Conservation (phyloP, 2,113 vertebrate genomes). For the Varanus salvator region DNA sequence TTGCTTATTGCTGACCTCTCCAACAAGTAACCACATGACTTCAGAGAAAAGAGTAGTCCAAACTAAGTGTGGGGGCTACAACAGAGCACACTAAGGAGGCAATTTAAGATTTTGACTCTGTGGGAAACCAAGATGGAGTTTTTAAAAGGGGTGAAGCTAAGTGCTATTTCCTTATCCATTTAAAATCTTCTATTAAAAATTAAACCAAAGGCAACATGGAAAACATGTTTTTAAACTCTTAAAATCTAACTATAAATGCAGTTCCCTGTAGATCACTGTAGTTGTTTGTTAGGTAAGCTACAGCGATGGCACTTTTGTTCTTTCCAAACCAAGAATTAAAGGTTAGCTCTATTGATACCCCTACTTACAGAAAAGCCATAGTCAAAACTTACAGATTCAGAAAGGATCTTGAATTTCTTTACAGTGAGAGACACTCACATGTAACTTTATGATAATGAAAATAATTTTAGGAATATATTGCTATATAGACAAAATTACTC, state of each 20-base stretch:
- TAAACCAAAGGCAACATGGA: background rate
- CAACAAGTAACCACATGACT: background rate
- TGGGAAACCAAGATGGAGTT: background rate
- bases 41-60: background rate
- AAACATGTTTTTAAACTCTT: background rate
- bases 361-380: too few relatives aligned
- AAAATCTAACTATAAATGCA: background rate
- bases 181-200: background rate
- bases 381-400: too few relatives aligned
- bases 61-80: background rate
- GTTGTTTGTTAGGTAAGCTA: background rate
- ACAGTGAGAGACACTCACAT: background rate
- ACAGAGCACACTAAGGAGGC: background rate
- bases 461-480: background rate
- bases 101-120: background rate
- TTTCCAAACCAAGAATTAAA: background rate
- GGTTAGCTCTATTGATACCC: too few relatives aligned
- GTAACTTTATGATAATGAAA: background rate
- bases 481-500: background rate
- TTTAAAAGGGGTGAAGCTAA: background rate
- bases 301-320: background rate
- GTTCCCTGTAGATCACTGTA: background rate
- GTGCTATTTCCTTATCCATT: background rate
- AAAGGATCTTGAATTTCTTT: too few relatives aligned
- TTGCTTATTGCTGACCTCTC: background rate